These are phyloP conservation scores for Spea bombifrons DNA, from an alignment of 2,113 vertebrate genomes.

Conservation along the genomic window DNA sequence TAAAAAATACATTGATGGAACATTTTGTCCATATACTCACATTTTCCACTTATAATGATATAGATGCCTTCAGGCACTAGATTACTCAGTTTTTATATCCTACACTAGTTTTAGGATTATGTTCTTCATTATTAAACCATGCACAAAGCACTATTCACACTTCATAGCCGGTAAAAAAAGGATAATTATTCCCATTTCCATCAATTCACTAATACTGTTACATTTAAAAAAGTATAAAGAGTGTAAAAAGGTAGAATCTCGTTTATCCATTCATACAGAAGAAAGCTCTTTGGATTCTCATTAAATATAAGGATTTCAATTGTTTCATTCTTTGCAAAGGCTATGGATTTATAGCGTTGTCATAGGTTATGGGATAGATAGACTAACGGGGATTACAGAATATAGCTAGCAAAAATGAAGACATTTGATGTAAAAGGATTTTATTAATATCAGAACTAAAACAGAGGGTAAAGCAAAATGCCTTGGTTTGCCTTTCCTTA, in stretches of 20 bases:
- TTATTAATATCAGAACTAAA: constrained; percentile 33
- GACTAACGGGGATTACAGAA: constrained; percentile 39
- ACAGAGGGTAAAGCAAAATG: constrained; percentile 23
- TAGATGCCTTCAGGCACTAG: too few relatives aligned
- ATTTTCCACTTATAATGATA: too few relatives aligned
- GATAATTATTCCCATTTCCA: constrained; percentile 24
- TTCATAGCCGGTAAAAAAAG: constrained; percentile 12
- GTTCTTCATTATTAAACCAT: too few relatives aligned
- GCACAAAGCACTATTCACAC: not conserved
- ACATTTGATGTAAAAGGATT: constrained; percentile 37
- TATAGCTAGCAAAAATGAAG: constrained; percentile 41
- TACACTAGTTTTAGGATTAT: too few relatives aligned
- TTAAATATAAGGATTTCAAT: constrained; percentile 27
- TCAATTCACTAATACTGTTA: constrained; percentile 20
- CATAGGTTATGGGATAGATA: constrained; percentile 25
- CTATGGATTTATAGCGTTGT: constrained; percentile 27
- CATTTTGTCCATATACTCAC: too few relatives aligned
- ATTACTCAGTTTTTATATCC: too few relatives aligned
- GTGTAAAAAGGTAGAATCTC: constrained; percentile 17
- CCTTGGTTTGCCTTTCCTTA: constrained; percentile 25
- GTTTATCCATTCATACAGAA: constrained; percentile 27
- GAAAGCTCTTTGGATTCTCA: constrained; percentile 35
- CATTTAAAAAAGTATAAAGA: constrained; percentile 8
- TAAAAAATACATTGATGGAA: too few relatives aligned
- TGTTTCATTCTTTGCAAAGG: constrained; percentile 32